phyloP scores from a whole-genome alignment of 2,888 invertebrate genomes.

The Slavum lentiscoides region DNA sequence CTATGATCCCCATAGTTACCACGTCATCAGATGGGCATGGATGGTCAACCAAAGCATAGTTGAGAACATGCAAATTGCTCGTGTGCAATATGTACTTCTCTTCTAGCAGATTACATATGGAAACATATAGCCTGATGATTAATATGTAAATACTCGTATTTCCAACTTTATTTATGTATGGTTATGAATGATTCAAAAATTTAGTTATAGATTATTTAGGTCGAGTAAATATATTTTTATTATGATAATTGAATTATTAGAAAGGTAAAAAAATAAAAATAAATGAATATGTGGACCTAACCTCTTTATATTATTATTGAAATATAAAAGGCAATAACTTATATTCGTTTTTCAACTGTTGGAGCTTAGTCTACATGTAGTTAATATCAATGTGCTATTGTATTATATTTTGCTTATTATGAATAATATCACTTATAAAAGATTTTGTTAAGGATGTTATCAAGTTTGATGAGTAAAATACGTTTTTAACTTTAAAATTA shows the following conservation, averaged over 20 bases:
- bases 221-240: not conserved
- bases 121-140: constrained; percentile 28
- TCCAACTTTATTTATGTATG: not conserved
- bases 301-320: not conserved
- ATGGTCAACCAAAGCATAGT: constrained; percentile 45
- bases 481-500: not conserved
- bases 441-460: not conserved
- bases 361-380: too few species aligned
- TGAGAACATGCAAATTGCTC: constrained; percentile 26
- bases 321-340: not conserved
- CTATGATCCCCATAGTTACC: constrained; percentile 1
- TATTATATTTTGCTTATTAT: too few species aligned
- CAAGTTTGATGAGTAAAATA: not conserved
- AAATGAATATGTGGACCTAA: not conserved
- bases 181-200: not conserved
- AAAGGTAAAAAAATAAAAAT: not conserved
- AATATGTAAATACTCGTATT: not conserved
- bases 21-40: constrained; percentile 38
- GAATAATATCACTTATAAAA: too few species aligned
- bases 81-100: constrained; percentile 16
- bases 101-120: constrained; percentile 37
- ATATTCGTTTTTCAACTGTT: not conserved
- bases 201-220: not conserved
- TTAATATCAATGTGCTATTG: too few species aligned
- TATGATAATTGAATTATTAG: not conserved